Conservation (phyloP, 1,140 invertebrate species). For the Homarus americanus region DNA sequence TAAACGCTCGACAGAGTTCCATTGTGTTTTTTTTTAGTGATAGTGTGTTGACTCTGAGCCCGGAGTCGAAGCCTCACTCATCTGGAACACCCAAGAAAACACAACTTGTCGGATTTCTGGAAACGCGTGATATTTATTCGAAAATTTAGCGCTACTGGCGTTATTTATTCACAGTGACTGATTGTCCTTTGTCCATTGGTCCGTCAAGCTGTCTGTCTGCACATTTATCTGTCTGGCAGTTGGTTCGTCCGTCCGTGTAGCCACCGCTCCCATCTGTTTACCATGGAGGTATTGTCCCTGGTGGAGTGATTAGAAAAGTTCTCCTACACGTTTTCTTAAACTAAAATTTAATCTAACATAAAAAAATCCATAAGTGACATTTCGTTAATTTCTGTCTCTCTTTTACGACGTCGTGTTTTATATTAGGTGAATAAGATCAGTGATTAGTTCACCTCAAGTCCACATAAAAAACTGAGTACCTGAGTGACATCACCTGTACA, state of each 20-base stretch:
- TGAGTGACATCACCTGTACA: no score
- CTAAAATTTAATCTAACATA: no score
- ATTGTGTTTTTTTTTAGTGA: background rate
- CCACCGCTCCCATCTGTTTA: background rate
- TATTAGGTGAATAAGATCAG: no score
- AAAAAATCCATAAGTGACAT: no score
- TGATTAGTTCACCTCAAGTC: no score
- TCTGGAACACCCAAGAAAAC: constrained; percentile 42
- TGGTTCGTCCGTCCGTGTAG: constrained; percentile 11
- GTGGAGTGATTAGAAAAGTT: no score
- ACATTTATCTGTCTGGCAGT: no score
- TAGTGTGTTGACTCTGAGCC: constrained; percentile 33
- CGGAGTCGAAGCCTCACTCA: constrained; percentile 48
- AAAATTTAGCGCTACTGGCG: background rate
- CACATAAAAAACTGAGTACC: no score
- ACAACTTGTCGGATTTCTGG: constrained; percentile 25
- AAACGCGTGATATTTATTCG: constrained; percentile 5
- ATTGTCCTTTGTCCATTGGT: constrained; percentile 28
- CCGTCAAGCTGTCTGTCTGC: constrained; percentile 36
- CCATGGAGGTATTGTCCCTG: no score
- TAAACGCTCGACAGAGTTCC: constrained; percentile 30
- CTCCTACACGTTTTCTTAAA: no score
- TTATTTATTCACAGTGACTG: background rate
- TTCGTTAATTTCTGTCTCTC: no score
- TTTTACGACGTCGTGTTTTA: no score